Conservation (phyloP, 1,140 invertebrate genomes). For the Drosophila pruinosa region DNA sequence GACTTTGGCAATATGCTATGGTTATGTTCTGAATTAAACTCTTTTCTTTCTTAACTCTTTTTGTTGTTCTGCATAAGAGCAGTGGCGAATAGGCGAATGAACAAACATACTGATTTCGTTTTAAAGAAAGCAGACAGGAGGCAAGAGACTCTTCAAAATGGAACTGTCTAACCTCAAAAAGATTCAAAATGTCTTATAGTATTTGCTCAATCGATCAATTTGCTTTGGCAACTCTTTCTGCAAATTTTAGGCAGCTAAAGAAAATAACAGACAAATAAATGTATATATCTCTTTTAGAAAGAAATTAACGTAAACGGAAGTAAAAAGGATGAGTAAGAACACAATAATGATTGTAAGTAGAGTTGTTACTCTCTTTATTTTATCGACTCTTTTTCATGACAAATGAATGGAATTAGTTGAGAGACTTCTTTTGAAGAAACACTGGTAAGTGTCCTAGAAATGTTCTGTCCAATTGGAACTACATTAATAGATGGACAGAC, state of each 20-base stretch:
- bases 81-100: neutral
- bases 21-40: slow-evolving; percentile 10
- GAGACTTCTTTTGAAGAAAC: neutral
- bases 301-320: no score
- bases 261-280: neutral
- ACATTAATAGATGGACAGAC: no score
- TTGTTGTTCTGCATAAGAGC: neutral
- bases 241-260: neutral
- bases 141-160: neutral
- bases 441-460: neutral
- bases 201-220: no score
- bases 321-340: no score
- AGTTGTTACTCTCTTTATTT: neutral
- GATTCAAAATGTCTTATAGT: neutral
- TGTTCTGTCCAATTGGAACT: neutral
- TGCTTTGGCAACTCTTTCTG: neutral
- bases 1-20: slow-evolving; percentile 10
- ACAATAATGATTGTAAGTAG: no score
- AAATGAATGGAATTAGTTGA: neutral
- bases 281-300: neutral
- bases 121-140: neutral
- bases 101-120: neutral
- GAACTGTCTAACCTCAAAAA: no score
- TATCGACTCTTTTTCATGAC: neutral
- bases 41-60: slow-evolving; percentile 4